Evolutionary conservation across 2,797 vertebrate species (phyloP).

Genomic region (Coreius guichenoti): DNA sequence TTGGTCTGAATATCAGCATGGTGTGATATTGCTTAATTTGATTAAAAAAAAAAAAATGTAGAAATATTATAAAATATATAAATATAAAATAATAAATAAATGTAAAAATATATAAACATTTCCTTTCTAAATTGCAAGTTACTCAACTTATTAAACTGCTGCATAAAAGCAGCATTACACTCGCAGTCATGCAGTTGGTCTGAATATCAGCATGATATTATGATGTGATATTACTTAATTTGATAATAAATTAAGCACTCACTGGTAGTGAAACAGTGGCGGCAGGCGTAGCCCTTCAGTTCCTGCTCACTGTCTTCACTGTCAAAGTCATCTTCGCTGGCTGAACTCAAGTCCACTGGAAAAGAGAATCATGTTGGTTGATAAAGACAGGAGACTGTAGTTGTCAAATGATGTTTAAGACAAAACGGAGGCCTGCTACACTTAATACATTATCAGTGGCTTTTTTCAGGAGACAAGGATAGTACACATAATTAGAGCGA

Average conservation of each 20-base stretch:
- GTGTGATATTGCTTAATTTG: background rate
- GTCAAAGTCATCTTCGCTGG: conserved; percentile 99
- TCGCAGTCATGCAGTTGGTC: background rate
- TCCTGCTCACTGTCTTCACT: conserved; percentile 99
- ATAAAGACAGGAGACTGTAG: background rate
- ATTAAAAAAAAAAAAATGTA: background rate
- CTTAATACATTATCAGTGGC: conserved; percentile 28
- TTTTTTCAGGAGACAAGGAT: conserved; percentile 20
- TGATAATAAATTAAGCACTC: conserved; percentile 67
- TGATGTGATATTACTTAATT: background rate
- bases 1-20: background rate
- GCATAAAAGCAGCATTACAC: background rate
- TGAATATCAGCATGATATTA: background rate
- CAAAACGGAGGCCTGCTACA: background rate
- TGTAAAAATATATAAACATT: background rate
- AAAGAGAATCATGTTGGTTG: conserved; percentile 40
- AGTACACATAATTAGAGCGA: conserved; percentile 18
- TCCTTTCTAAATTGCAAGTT: background rate
- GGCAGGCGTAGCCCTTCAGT: conserved; percentile 98
- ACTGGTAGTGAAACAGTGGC: conserved; percentile 99
- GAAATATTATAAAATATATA: background rate
- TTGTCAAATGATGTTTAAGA: conserved; percentile 1
- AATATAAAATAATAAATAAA: background rate
- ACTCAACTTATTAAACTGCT: background rate
- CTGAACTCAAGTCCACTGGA: conserved; percentile 97